Evolutionary conservation across 2,888 invertebrate species (phyloP).

Genomic region (Troides helena): DNA sequence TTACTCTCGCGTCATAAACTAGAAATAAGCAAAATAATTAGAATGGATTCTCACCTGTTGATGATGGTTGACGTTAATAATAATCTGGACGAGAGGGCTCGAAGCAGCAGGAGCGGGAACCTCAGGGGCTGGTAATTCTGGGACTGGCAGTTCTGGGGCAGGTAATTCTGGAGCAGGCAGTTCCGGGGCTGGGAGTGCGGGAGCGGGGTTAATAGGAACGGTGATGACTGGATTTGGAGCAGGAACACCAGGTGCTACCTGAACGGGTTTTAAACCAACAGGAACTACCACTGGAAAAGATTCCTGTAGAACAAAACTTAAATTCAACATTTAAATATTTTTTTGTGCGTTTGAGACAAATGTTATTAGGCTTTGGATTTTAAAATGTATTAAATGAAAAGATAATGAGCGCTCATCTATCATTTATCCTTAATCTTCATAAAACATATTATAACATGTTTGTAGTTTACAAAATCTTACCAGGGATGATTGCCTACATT

Average conservation of each 20-base stretch:
- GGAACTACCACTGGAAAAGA: constrained; percentile 37
- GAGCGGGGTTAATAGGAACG: constrained; percentile 23
- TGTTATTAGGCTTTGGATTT: background rate
- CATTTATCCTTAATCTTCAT: too few relatives aligned
- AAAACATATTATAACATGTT: too few relatives aligned
- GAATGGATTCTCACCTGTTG: constrained; percentile 35
- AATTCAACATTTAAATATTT: background rate
- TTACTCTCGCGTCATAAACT: background rate
- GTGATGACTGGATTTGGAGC: constrained; percentile 26
- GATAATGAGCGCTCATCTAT: too few relatives aligned
- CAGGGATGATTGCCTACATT: too few relatives aligned
- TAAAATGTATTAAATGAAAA: too few relatives aligned
- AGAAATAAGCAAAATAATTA: background rate
- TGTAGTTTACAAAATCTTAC: too few relatives aligned
- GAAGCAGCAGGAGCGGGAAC: constrained; percentile 35
- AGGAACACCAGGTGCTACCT: constrained; percentile 30
- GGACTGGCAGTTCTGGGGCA: constrained; percentile 33
- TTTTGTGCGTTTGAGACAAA: background rate
- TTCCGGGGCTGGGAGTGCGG: constrained; percentile 19
- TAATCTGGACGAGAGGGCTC: constrained; percentile 57
- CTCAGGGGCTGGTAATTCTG: constrained; percentile 29
- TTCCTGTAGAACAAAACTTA: constrained; percentile 31
- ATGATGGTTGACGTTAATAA: constrained; percentile 44
- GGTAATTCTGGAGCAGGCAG: constrained; percentile 27
- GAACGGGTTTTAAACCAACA: constrained; percentile 27